Percentiles rank a stretch among this genome's conserved stretches.
Conservation (phyloP, 2,113 vertebrate species). For the Ardeotis arabs region DNA sequence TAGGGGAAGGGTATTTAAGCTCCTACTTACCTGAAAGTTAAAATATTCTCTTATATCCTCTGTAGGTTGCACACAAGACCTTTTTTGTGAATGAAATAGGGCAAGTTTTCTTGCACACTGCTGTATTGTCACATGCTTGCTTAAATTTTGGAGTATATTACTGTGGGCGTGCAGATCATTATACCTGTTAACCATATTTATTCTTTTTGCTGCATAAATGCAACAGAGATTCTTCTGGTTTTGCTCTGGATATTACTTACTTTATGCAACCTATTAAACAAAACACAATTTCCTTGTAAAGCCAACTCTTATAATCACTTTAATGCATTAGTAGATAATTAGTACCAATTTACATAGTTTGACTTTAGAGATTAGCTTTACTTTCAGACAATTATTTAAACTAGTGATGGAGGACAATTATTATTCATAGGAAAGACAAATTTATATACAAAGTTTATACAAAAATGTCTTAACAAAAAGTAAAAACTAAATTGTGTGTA, state of each 20-base stretch:
- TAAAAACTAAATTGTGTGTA: neutral
- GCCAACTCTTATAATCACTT: conserved; percentile 2
- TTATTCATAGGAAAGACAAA: neutral
- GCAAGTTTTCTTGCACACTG: neutral
- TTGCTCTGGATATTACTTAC: neutral
- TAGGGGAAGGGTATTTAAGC: neutral
- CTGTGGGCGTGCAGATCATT: neutral
- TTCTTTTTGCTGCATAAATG: neutral
- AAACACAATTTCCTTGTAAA: conserved; percentile 12
- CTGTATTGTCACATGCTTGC: neutral
- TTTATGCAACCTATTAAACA: neutral
- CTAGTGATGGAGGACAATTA: neutral
- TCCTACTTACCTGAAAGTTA: neutral
- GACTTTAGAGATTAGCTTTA: neutral
- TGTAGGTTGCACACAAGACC: neutral
- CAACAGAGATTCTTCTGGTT: neutral
- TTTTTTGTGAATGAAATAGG: neutral
- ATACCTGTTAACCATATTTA: neutral
- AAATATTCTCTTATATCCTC: neutral
- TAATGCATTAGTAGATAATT: conserved; percentile 19
- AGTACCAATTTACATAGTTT: neutral
- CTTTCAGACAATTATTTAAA: neutral
- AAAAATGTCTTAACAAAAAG: neutral
- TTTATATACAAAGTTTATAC: neutral
- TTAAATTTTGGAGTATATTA: neutral